phyloP scores from a whole-genome alignment of 1,140 invertebrate genomes.

The Zaprionus vittiger region DNA sequence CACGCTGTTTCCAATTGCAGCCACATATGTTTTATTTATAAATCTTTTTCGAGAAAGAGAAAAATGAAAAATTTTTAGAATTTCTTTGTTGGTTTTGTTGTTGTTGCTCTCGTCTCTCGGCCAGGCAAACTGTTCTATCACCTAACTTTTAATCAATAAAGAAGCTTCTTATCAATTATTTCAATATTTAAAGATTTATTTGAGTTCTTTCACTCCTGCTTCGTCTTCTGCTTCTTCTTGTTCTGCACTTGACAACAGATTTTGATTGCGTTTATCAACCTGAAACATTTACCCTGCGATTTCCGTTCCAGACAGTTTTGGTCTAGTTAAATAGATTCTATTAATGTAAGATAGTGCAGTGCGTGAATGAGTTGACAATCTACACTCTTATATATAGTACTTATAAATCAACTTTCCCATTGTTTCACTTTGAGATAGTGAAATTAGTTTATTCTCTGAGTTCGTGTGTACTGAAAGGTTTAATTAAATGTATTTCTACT shows the following conservation, averaged over 20 bases:
- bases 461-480: background rate
- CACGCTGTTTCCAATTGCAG: slow-evolving; percentile 65
- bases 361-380: background rate
- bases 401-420: background rate
- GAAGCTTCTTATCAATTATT: slow-evolving; percentile 1
- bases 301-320: slow-evolving; percentile 10
- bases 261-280: slow-evolving; percentile 16
- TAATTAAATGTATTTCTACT: background rate
- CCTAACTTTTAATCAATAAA: slow-evolving; percentile 15
- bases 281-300: background rate
- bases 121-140: background rate
- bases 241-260: slow-evolving; percentile 9
- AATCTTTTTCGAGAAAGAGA: slow-evolving; percentile 48
- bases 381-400: background rate
- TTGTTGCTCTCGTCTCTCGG: background rate
- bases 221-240: background rate
- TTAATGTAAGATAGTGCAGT: background rate
- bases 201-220: background rate
- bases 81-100: background rate
- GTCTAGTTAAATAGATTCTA: background rate
- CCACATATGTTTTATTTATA: slow-evolving; percentile 72
- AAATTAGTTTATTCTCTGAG: background rate
- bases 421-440: background rate
- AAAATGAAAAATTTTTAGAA: slow-evolving; percentile 17
- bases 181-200: slow-evolving; percentile 16